phyloP scores from a whole-genome alignment of 2,888 invertebrate genomes.

The Seira musarum region DNA sequence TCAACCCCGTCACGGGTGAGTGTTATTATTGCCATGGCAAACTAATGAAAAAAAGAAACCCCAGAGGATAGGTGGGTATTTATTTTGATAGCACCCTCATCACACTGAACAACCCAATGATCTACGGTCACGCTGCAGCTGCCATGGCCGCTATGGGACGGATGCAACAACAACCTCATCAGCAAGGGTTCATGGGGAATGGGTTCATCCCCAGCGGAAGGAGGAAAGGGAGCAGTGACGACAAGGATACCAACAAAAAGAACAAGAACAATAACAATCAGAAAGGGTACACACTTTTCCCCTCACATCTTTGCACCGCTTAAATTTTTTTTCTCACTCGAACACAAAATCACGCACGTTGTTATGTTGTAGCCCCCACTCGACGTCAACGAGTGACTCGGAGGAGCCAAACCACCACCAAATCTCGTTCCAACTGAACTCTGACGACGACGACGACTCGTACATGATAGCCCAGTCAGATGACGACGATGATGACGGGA shows the following conservation, averaged over 20 bases:
- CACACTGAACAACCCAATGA: slow-evolving; percentile 59
- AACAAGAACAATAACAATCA: slow-evolving; percentile 32
- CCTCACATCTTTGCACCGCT: neutral
- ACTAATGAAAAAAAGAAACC: slow-evolving; percentile 11
- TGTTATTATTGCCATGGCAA: neutral
- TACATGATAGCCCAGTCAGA: slow-evolving; percentile 67
- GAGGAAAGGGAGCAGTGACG: slow-evolving; percentile 26
- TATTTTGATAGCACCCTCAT: no score
- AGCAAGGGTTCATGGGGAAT: slow-evolving; percentile 34
- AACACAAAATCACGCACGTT: neutral
- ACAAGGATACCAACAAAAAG: slow-evolving; percentile 39
- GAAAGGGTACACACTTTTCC: slow-evolving; percentile 23
- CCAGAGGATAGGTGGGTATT: no score
- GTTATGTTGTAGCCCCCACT: slow-evolving; percentile 18
- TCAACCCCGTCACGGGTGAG: slow-evolving; percentile 50
- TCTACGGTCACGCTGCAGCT: slow-evolving; percentile 53
- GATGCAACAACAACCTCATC: slow-evolving; percentile 71
- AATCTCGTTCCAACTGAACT: slow-evolving; percentile 64
- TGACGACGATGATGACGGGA: slow-evolving; percentile 72
- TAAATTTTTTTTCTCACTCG: neutral
- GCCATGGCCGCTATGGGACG: slow-evolving; percentile 58
- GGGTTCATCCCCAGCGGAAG: slow-evolving; percentile 26
- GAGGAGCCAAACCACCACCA: slow-evolving; percentile 64
- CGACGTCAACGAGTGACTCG: slow-evolving; percentile 35
- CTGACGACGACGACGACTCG: slow-evolving; percentile 72